Evolutionary conservation across 2,113 vertebrate genomes (phyloP).

Genomic region (Polypterus senegalus): DNA sequence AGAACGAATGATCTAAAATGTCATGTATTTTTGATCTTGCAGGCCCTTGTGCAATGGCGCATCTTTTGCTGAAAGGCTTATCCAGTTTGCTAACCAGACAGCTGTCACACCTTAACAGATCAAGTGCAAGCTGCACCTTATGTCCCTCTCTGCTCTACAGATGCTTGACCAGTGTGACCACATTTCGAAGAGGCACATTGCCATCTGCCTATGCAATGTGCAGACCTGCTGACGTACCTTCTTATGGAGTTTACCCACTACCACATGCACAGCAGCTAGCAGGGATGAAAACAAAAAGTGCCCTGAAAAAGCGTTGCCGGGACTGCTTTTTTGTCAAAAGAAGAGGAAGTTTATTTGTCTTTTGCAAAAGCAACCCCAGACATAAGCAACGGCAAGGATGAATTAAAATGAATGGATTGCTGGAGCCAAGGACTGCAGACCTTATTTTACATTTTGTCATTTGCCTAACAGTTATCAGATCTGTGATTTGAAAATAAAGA

Average conservation of each 20-base stretch:
- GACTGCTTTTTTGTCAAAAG: conserved; percentile 73
- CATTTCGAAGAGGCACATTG: conserved; percentile 12
- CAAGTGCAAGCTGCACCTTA: conserved; percentile 13
- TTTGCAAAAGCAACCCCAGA: conserved; percentile 64
- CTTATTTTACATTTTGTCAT: too few relatives aligned
- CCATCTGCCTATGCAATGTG: conserved; percentile 1
- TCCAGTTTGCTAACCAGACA: conserved; percentile 29
- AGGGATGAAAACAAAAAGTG: conserved; percentile 70
- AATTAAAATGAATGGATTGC: conserved; percentile 6
- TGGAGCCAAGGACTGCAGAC: background rate
- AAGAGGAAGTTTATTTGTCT: conserved; percentile 59
- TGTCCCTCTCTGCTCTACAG: conserved; percentile 22
- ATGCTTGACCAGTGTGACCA: conserved; percentile 23
- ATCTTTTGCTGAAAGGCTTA: conserved; percentile 32
- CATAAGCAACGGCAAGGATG: conserved; percentile 73
- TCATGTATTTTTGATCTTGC: background rate
- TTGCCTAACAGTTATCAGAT: too few relatives aligned
- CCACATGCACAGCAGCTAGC: conserved; percentile 23
- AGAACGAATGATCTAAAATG: background rate
- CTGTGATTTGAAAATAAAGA: too few relatives aligned
- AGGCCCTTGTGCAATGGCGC: conserved; percentile 43
- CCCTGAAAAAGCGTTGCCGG: conserved; percentile 65
- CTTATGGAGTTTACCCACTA: conserved; percentile 25
- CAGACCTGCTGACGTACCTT: background rate
- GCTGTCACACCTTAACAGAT: conserved; percentile 23